phyloP scores from a whole-genome alignment of 2,888 invertebrate genomes.

The Drosophila anomelani region DNA sequence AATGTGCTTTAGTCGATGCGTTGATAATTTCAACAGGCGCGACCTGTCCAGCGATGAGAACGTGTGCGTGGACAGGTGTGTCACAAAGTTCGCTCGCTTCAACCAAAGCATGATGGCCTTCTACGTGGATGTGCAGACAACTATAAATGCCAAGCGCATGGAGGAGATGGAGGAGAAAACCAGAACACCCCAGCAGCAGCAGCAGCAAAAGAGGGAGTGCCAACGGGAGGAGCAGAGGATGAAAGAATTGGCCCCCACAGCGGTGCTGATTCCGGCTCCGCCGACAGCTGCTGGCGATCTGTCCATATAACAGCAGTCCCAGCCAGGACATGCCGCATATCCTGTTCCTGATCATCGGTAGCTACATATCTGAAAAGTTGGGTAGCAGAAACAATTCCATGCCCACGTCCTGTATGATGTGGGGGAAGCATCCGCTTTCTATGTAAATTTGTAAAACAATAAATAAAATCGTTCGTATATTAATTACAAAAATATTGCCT shows the following conservation, averaged over 20 bases:
- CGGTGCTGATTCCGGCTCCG: slow-evolving; percentile 48
- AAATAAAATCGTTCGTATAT: too few species aligned
- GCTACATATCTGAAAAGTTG: too few species aligned
- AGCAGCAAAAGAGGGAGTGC: slow-evolving; percentile 14
- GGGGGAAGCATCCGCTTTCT: too few species aligned
- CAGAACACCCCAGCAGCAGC: slow-evolving; percentile 55
- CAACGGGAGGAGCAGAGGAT: slow-evolving; percentile 39
- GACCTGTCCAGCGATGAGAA: slow-evolving; percentile 73
- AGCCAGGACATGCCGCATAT: too few species aligned
- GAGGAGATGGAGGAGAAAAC: slow-evolving; percentile 79
- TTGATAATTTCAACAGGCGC: slow-evolving; percentile 82
- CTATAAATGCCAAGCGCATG: slow-evolving; percentile 81
- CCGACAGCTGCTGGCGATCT: slow-evolving; percentile 29
- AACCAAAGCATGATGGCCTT: slow-evolving; percentile 84
- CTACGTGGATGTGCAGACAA: slow-evolving; percentile 84
- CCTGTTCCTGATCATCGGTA: too few species aligned
- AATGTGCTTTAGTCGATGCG: slow-evolving; percentile 83
- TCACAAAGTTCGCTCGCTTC: slow-evolving; percentile 83
- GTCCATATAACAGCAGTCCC: slow-evolving; percentile 49
- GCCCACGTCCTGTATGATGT: too few species aligned
- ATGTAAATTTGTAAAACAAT: too few species aligned
- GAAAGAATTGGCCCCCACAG: slow-evolving; percentile 24
- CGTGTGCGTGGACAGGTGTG: slow-evolving; percentile 82
- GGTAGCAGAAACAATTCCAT: too few species aligned
- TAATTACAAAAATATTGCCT: too few species aligned